Percentiles rank a stretch among this genome's conserved stretches.
These are phyloP conservation scores for Cheilosia grossa DNA, from an alignment of 2,888 invertebrate species.

Conservation along the genomic window DNA sequence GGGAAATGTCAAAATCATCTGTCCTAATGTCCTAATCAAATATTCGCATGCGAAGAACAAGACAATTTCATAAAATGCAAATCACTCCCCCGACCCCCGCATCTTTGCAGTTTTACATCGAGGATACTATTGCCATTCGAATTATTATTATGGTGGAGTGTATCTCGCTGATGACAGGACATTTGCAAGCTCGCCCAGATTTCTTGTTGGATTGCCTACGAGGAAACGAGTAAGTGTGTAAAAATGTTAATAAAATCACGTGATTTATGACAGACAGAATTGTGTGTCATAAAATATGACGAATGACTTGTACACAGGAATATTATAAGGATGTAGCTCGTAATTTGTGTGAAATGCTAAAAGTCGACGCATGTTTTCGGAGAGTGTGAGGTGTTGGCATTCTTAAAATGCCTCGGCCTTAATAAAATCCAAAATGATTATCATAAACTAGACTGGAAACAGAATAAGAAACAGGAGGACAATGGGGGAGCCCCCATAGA, in stretches of 20 bases:
- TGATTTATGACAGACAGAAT: slow-evolving; percentile 18
- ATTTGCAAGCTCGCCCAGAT: neutral
- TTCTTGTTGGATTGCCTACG: neutral
- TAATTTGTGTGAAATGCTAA: neutral
- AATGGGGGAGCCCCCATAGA: too few species aligned
- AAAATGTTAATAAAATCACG: slow-evolving; percentile 25
- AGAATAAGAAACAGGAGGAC: too few species aligned
- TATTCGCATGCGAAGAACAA: too few species aligned
- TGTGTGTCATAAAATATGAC: slow-evolving; percentile 31
- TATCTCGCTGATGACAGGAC: neutral
- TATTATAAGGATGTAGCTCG: neutral
- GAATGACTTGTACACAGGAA: neutral
- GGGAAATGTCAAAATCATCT: too few species aligned
- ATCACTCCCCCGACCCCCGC: too few species aligned
- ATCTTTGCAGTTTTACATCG: too few species aligned
- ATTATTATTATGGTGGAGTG: neutral
- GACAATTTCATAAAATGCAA: too few species aligned
- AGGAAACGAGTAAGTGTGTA: neutral
- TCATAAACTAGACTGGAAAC: neutral
- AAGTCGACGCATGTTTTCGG: neutral
- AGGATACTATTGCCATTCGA: neutral
- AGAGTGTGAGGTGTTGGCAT: neutral
- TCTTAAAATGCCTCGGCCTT: neutral
- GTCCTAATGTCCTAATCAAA: too few species aligned
- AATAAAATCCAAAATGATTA: neutral